Percentiles rank a stretch among this genome's conserved stretches.
Evolutionary conservation across 2,888 invertebrate species (phyloP).

Genomic region (Odontomyia ornata): DNA sequence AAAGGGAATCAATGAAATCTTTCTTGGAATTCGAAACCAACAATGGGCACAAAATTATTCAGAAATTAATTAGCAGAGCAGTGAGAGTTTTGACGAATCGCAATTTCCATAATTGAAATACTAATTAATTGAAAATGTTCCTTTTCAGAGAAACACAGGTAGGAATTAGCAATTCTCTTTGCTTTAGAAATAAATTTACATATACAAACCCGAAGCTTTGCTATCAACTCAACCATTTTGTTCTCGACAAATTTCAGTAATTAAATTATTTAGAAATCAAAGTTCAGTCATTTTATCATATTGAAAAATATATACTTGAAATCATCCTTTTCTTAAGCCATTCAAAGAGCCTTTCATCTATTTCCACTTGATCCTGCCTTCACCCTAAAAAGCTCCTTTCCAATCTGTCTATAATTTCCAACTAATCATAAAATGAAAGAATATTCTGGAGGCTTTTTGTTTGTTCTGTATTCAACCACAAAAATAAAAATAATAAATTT

Average conservation of each 20-base stretch:
- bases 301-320: neutral
- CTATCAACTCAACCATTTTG: slow-evolving; percentile 11
- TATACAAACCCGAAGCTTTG: no score
- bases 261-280: neutral
- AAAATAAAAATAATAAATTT: neutral
- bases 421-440: slow-evolving; percentile 43
- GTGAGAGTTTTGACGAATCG: no score
- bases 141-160: no score
- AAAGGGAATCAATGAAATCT: no score
- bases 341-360: slow-evolving; percentile 36
- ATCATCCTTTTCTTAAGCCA: slow-evolving; percentile 30
- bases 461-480: neutral
- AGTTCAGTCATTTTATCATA: neutral
- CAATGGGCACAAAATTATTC: no score
- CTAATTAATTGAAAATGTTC: no score
- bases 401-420: slow-evolving; percentile 7
- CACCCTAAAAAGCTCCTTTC: neutral
- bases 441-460: slow-evolving; percentile 47
- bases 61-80: no score
- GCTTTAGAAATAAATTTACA: no score
- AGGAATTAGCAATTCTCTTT: no score
- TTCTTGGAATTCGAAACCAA: no score
- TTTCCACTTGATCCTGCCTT: neutral
- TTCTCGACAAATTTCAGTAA: slow-evolving; percentile 6
- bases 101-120: no score